Base-by-base conservation (phyloP, 2,888 invertebrate genomes). In the Polyommatus icarus region DNA sequence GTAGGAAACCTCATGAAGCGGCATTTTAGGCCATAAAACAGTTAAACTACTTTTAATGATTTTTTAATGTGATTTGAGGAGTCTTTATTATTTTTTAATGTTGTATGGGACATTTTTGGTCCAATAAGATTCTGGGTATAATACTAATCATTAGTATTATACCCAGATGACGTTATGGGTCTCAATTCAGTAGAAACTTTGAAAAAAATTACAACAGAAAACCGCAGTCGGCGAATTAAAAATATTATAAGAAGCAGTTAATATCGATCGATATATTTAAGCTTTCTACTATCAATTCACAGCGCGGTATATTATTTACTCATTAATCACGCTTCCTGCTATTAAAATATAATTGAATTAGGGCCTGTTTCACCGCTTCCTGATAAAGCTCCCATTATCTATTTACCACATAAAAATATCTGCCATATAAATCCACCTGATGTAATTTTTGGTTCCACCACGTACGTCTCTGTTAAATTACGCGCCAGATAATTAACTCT, bases 1-100 rank as follows among this genome's bases (percentile, higher is more conserved):
- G 79, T 82, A 81, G 82, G 82, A 84, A 87, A 86, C 85, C 84
- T 84, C 85, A 84, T 84, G 85, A 80, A 83, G 86, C 85, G 77
- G 67, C 61, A 85, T 71, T 80, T 80, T 80, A 79, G 78, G 80
- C 78, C 79, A 78, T 72, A 72, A 40, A 72, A 71, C 36, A 8
- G 59, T 20, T n/a, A 7, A 6, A 57, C 12, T 3, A 57, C 57
- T 0, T 57, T n/a, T 57, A 57, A 57, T 57, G n/a, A 0, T 67
- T 67, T 12, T 24, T 24, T 24, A 32, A 24, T 32, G 71, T 32
- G 24, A 5, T 71, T 59, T 20, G 20, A 59, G 8, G 20, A 20
- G 20, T 20, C 3, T 2, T 59, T 59, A 57, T 7, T 20, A 59
- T 59, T 59, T 59, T 59, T 59, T 7, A 57, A 50, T 50, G 50